Evolutionary conservation across 2,888 invertebrate species (phyloP).

Genomic region (Andrena minutula): DNA sequence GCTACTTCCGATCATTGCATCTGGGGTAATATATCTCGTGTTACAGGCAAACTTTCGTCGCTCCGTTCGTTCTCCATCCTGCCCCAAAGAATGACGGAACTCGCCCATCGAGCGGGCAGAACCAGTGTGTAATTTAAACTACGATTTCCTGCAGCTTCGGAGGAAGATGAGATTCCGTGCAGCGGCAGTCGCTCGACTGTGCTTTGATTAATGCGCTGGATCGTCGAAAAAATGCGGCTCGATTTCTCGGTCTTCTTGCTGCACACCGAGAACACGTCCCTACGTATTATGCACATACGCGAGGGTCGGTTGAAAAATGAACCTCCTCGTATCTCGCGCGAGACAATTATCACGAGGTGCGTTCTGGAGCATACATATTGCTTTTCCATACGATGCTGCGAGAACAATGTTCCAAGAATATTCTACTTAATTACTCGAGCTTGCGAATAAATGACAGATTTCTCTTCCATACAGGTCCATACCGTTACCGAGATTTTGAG

Average conservation of each 20-base stretch:
- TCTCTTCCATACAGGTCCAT: background rate
- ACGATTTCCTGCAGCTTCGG: slow-evolving; percentile 31
- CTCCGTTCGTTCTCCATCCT: background rate
- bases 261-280: too few species aligned
- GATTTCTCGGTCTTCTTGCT: background rate
- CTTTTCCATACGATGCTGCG: background rate
- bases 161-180: slow-evolving; percentile 23
- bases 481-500: background rate
- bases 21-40: slow-evolving; percentile 23
- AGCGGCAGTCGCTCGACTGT: background rate
- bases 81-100: background rate
- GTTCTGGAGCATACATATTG: background rate
- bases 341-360: too few species aligned
- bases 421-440: background rate
- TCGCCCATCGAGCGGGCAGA: background rate
- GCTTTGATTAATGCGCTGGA: background rate
- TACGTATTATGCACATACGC: too few species aligned
- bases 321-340: background rate
- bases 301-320: too few species aligned
- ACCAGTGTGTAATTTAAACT: slow-evolving; percentile 26
- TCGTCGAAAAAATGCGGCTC: background rate
- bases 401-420: background rate
- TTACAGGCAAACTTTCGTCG: slow-evolving; percentile 13
- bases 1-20: slow-evolving; percentile 7
- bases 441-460: background rate